Percentiles rank a stretch among this genome's conserved stretches.
These are phyloP conservation scores for Sisyra nigra DNA, from an alignment of 2,888 invertebrate species.

Conservation along the genomic window DNA sequence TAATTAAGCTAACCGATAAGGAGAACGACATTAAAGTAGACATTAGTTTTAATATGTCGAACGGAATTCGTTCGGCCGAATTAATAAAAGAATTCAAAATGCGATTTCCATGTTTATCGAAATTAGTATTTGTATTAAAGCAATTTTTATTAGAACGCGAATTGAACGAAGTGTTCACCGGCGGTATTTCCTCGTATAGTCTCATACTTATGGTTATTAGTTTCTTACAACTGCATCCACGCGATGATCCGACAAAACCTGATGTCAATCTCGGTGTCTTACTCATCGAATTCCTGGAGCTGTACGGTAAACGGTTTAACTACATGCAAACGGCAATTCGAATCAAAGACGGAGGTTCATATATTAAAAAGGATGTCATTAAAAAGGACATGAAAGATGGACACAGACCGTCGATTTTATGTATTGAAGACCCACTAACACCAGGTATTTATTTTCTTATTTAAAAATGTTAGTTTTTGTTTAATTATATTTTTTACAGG, in stretches of 20 bases:
- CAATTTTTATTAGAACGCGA: conserved; percentile 96
- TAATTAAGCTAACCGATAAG: conserved; percentile 89
- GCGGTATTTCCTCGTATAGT: conserved; percentile 98
- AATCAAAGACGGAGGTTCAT: conserved; percentile 83
- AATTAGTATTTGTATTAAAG: conserved; percentile 92
- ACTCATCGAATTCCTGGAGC: conserved; percentile 91
- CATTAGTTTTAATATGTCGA: conserved; percentile 98
- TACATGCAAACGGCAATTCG: conserved; percentile 89
- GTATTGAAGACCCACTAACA: conserved; percentile 95
- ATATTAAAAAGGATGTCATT: conserved; percentile 86
- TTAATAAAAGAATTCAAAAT: conserved; percentile 83
- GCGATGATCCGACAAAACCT: conserved; percentile 52
- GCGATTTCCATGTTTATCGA: conserved; percentile 78
- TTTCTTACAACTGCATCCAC: conserved; percentile 85
- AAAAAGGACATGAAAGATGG: conserved; percentile 86
- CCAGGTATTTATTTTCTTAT: conserved; percentile 34
- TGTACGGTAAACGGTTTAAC: conserved; percentile 93
- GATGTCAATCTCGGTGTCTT: conserved; percentile 78
- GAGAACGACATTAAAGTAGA: conserved; percentile 84
- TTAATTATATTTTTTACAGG: too few relatives aligned
- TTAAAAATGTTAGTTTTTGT: too few relatives aligned
- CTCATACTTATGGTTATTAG: conserved; percentile 97
- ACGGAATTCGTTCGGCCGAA: conserved; percentile 92
- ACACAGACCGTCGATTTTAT: conserved; percentile 82
- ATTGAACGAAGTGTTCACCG: conserved; percentile 98